Evolutionary conservation across 1,140 invertebrate genomes (phyloP).

Genomic region (Rhynchophorus ferrugineus): DNA sequence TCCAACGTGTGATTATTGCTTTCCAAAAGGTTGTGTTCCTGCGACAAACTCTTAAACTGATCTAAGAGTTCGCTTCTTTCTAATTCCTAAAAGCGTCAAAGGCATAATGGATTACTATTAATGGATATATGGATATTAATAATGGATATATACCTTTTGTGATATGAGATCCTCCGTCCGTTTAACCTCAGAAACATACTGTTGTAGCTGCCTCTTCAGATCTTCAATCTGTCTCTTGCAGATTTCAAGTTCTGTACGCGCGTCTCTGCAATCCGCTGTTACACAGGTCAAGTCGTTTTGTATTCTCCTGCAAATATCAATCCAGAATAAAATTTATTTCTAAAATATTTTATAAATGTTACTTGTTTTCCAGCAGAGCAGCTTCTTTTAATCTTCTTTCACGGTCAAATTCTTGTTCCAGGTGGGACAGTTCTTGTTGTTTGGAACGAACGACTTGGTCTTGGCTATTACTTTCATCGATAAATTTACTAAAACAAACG

Average conservation of each 20-base stretch:
- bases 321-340: not conserved
- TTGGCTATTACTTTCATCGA: slow-evolving; percentile 15
- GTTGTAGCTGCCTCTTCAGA: slow-evolving; percentile 61
- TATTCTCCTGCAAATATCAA: slow-evolving; percentile 41
- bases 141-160: slow-evolving; percentile 56
- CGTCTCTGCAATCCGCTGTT: slow-evolving; percentile 43
- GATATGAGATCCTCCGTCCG: slow-evolving; percentile 59
- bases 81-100: slow-evolving; percentile 46
- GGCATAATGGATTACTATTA: not conserved
- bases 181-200: slow-evolving; percentile 63
- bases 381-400: slow-evolving; percentile 22
- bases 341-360: not conserved
- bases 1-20: slow-evolving; percentile 65
- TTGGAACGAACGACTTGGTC: slow-evolving; percentile 13
- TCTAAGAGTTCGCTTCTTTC: slow-evolving; percentile 65
- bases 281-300: slow-evolving; percentile 54
- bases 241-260: slow-evolving; percentile 53
- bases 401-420: slow-evolving; percentile 22
- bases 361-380: slow-evolving; percentile 24
- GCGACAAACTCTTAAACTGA: slow-evolving; percentile 59
- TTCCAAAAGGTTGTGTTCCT: slow-evolving; percentile 62
- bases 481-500: slow-evolving; percentile 24
- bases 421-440: slow-evolving; percentile 15
- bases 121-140: too few species aligned
- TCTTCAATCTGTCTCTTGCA: slow-evolving; percentile 56